These are phyloP conservation scores for Neosilurus hyrtlii DNA, from an alignment of 2,797 vertebrate species.

Conservation along the genomic window DNA sequence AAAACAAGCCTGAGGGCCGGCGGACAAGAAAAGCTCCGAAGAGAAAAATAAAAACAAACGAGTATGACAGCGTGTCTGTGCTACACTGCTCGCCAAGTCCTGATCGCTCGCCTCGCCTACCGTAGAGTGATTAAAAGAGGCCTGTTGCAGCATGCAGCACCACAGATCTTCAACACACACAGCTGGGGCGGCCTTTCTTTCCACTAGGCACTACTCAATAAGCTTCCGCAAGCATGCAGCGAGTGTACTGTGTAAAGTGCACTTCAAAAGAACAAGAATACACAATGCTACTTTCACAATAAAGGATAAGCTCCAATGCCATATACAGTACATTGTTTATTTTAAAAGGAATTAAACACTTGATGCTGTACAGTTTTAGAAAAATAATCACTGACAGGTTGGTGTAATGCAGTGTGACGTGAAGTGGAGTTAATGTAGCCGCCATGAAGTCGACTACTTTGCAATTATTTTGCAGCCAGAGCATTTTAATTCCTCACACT, in stretches of 20 bases:
- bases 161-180: constrained; percentile 17
- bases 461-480: background rate
- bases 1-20: constrained; percentile 22
- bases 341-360: background rate
- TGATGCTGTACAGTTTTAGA: background rate
- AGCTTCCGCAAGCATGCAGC: background rate
- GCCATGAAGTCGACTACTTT: background rate
- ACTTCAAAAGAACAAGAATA: background rate
- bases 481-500: background rate
- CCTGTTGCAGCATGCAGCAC: constrained; percentile 43
- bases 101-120: constrained; percentile 7
- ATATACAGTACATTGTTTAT: background rate
- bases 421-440: background rate
- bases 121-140: constrained; percentile 9
- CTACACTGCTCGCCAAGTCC: background rate
- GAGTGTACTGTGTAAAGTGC: background rate
- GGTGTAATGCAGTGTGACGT: background rate
- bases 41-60: constrained; percentile 7
- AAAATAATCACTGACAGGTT: background rate
- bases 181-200: constrained; percentile 20
- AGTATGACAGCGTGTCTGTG: constrained; percentile 16
- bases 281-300: background rate
- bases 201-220: constrained; percentile 10
- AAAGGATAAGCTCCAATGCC: background rate
- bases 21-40: background rate